Evolutionary conservation across 2,888 invertebrate genomes (phyloP).

Genomic region (Drosophila mimetica): DNA sequence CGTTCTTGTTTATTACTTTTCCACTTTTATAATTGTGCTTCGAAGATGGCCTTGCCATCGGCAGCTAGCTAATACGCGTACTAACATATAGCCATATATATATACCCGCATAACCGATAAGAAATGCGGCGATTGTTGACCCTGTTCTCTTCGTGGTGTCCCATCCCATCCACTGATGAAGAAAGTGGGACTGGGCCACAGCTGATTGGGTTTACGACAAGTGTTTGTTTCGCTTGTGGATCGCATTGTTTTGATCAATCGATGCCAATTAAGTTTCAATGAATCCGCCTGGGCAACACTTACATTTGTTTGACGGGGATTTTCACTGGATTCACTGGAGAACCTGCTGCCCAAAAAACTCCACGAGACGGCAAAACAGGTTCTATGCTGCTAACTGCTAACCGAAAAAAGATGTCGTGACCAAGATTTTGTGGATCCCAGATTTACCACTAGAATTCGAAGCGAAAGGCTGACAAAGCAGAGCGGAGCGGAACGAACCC

Average conservation of each 20-base stretch:
- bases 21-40: slow-evolving; percentile 4
- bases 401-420: slow-evolving; percentile 23
- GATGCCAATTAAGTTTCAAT: slow-evolving; percentile 32
- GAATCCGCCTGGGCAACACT: slow-evolving; percentile 12
- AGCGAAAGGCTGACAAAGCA: slow-evolving; percentile 4
- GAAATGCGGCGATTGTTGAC: slow-evolving; percentile 24
- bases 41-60: slow-evolving; percentile 32
- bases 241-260: slow-evolving; percentile 23
- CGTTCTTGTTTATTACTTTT: slow-evolving; percentile 18
- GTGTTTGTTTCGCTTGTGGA: slow-evolving; percentile 34
- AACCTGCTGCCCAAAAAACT: slow-evolving; percentile 39
- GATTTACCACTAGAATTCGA: not conserved
- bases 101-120: slow-evolving; percentile 8
- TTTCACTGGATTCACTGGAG: slow-evolving; percentile 1
- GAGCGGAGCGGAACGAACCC: slow-evolving; percentile 28
- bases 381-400: slow-evolving; percentile 7
- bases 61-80: slow-evolving; percentile 11
- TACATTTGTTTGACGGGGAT: slow-evolving; percentile 1
- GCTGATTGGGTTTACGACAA: slow-evolving; percentile 6
- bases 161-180: not conserved
- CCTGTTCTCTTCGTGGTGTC: slow-evolving; percentile 11
- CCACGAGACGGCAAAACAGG: slow-evolving; percentile 34
- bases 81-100: not conserved
- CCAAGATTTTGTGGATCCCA: slow-evolving; percentile 8
- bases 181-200: slow-evolving; percentile 21